A percentile compares a stretch with the other conserved stretches of the same genome.
Evolutionary conservation across 92 coral and sea anemone species (phyloP).

Genomic region (Porites divaricata): DNA sequence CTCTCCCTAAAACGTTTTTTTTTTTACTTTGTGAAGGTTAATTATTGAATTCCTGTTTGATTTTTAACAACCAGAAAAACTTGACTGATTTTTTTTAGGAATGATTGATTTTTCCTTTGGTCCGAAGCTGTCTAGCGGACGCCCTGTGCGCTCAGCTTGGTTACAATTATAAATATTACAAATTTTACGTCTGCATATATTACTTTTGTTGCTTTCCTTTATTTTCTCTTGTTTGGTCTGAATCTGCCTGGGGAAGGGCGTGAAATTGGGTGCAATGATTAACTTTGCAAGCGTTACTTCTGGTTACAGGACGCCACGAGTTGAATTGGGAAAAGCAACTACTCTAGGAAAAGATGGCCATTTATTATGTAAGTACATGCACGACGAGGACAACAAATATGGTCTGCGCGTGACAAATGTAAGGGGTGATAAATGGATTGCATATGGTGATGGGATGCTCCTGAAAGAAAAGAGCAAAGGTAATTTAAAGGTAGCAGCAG

Average conservation of each 20-base stretch:
- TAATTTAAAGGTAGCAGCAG: conserved; percentile 17
- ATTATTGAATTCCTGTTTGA: too few relatives aligned
- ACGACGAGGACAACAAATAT: conserved; percentile 72
- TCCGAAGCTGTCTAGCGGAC: too few relatives aligned
- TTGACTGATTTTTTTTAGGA: too few relatives aligned
- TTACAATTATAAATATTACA: too few relatives aligned
- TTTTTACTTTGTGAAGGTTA: too few relatives aligned
- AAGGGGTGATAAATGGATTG: conserved; percentile 72
- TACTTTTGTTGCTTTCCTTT: too few relatives aligned
- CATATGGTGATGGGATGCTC: conserved; percentile 77
- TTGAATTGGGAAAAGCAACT: conserved; percentile 40
- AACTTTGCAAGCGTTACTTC: not conserved
- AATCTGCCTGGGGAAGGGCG: not conserved
- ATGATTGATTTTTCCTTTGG: too few relatives aligned
- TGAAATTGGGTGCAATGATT: too few relatives aligned
- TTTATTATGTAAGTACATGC: conserved; percentile 72
- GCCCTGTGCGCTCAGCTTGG: too few relatives aligned
- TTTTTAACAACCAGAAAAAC: too few relatives aligned
- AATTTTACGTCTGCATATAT: too few relatives aligned
- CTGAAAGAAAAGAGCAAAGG: conserved; percentile 30
- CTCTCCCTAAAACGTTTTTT: too few relatives aligned
- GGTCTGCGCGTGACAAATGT: conserved; percentile 78
- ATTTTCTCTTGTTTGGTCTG: not conserved
- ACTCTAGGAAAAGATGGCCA: conserved; percentile 37
- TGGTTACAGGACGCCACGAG: conserved; percentile 61